A percentile compares a stretch with the other conserved stretches of the same genome.
These are phyloP conservation scores for Heliconius sara DNA, from an alignment of 2,888 invertebrate genomes.

Conservation along the genomic window DNA sequence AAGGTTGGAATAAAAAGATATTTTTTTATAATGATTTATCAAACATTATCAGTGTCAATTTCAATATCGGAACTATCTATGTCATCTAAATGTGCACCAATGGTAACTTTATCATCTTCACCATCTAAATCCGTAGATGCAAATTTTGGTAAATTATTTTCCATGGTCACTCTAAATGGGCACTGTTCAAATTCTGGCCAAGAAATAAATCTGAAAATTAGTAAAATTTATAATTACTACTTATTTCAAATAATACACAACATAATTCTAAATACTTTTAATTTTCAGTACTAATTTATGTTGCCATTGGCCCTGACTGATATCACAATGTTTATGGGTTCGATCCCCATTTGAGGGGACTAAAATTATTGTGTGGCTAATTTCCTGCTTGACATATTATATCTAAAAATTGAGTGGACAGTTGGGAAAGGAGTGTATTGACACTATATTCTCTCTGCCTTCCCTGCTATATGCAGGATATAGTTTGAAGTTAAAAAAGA, in stretches of 20 bases:
- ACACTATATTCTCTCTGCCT: background rate
- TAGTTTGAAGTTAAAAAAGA: background rate
- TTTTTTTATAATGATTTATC: background rate
- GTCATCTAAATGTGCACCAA: slow-evolving; percentile 66
- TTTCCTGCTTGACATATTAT: background rate
- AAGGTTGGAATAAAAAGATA: background rate
- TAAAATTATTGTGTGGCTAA: background rate
- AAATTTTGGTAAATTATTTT: slow-evolving; percentile 83
- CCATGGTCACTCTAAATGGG: slow-evolving; percentile 86
- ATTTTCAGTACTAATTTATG: too few species aligned
- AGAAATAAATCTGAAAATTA: slow-evolving; percentile 76
- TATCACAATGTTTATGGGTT: background rate
- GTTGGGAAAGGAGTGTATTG: background rate
- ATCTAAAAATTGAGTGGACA: background rate
- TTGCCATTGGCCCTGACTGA: background rate
- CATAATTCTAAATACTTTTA: too few species aligned
- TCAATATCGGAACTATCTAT: slow-evolving; percentile 64
- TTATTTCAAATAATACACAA: background rate
- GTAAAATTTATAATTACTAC: slow-evolving; percentile 31
- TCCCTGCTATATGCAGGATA: too few species aligned
- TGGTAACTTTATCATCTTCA: slow-evolving; percentile 61
- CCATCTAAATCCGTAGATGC: slow-evolving; percentile 64
- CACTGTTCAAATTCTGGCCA: slow-evolving; percentile 88
- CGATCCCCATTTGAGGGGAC: background rate
- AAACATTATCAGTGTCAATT: slow-evolving; percentile 42